Conservation (phyloP, 1,140 invertebrate species). For the Thalassaphorura encarpata region DNA sequence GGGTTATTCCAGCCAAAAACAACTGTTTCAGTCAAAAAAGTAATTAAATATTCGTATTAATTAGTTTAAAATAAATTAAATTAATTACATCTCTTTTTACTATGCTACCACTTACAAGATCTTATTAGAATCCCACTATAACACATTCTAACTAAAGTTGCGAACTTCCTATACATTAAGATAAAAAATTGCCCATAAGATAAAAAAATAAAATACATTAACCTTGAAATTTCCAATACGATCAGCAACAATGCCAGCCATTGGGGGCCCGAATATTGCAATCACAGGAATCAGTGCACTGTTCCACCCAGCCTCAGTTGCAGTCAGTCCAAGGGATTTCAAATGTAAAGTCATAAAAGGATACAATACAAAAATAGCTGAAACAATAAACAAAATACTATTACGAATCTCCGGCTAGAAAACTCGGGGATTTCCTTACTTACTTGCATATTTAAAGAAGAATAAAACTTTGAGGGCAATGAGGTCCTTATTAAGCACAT, state of each 20-base stretch:
- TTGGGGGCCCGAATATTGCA: slow-evolving; percentile 63
- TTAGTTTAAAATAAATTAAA: neutral
- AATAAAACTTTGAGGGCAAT: slow-evolving; percentile 62
- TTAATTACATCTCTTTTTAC: neutral
- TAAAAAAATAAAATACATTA: no score
- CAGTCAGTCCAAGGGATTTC: slow-evolving; percentile 67
- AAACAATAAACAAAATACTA: slow-evolving; percentile 23
- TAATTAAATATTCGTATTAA: neutral
- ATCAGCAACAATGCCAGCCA: slow-evolving; percentile 64
- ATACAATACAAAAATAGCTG: slow-evolving; percentile 63
- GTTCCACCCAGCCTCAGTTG: slow-evolving; percentile 76
- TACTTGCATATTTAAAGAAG: slow-evolving; percentile 66
- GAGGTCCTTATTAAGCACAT: slow-evolving; percentile 58
- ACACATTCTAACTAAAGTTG: no score
- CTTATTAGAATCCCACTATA: no score
- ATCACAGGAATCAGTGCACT: slow-evolving; percentile 67
- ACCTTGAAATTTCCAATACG: slow-evolving; percentile 72
- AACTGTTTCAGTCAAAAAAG: slow-evolving; percentile 43
- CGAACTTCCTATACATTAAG: no score
- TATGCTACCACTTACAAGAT: no score
- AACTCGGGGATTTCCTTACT: no score
- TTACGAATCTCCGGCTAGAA: slow-evolving; percentile 2
- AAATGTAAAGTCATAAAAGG: slow-evolving; percentile 78
- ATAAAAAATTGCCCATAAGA: no score
- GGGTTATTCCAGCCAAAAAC: slow-evolving; percentile 55